These are phyloP conservation scores for Diplodus sargus DNA, from an alignment of 2,797 vertebrate genomes.

Conservation along the genomic window DNA sequence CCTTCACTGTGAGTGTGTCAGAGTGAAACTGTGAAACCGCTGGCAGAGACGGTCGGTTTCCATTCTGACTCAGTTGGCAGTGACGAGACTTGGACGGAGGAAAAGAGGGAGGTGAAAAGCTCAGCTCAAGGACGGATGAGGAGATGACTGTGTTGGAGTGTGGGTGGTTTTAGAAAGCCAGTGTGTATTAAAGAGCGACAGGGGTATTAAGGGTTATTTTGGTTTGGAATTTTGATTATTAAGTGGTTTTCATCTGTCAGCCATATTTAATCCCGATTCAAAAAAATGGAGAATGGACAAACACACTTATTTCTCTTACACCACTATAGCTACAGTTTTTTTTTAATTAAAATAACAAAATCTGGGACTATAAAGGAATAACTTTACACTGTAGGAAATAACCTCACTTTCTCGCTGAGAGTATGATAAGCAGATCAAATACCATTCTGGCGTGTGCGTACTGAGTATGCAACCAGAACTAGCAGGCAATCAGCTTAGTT, in stretches of 20 bases:
- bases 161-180: conserved; percentile 51
- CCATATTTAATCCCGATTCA: not conserved
- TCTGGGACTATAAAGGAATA: not conserved
- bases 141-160: conserved; percentile 46
- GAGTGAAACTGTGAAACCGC: conserved; percentile 69
- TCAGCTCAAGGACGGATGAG: conserved; percentile 50
- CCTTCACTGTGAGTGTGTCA: conserved; percentile 41
- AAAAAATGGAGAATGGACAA: not conserved
- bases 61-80: conserved; percentile 67
- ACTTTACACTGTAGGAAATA: not conserved
- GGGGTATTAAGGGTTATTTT: conserved; percentile 33
- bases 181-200: conserved; percentile 22
- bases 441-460: too few species aligned
- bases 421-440: not conserved
- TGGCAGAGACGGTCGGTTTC: conserved; percentile 74
- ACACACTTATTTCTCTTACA: not conserved
- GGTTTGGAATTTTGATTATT: conserved; percentile 21
- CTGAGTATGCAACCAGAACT: not conserved
- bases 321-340: not conserved
- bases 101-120: conserved; percentile 54
- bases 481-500: not conserved
- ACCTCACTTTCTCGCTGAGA: not conserved
- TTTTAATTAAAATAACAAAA: not conserved
- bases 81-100: conserved; percentile 39
- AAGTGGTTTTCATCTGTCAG: conserved; percentile 10